phyloP scores from a whole-genome alignment of 2,888 invertebrate species.

The Odontocolon sp. region DNA sequence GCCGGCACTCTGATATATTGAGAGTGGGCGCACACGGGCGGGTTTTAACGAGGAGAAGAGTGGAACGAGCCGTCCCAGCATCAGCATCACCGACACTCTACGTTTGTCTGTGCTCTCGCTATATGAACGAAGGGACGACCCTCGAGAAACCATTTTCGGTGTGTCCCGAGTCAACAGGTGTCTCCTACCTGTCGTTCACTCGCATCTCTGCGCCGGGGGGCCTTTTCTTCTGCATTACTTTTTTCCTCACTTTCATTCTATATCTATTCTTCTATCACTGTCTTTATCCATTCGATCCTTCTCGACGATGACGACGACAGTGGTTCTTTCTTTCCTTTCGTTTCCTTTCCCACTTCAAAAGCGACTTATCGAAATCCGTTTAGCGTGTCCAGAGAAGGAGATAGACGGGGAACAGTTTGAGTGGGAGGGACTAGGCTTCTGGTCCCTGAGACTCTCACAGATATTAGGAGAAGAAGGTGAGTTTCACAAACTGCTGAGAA shows the following conservation, averaged over 20 bases:
- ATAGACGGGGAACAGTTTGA: conserved; percentile 30
- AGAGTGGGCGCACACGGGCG: conserved; percentile 67
- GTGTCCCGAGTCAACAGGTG: conserved; percentile 75
- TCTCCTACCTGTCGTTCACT: conserved; percentile 70
- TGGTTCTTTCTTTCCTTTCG: conserved; percentile 1
- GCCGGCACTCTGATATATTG: conserved; percentile 77
- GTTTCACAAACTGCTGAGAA: too few relatives aligned
- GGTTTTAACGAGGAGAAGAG: conserved; percentile 56
- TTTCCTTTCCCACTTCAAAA: conserved; percentile 15
- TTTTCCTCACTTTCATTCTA: not conserved
- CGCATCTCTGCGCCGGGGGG: conserved; percentile 43
- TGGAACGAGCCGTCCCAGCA: conserved; percentile 27
- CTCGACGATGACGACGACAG: conserved; percentile 20
- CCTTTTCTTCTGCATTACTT: conserved; percentile 7
- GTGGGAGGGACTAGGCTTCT: not conserved
- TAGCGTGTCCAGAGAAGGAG: conserved; percentile 59
- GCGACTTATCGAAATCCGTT: conserved; percentile 72
- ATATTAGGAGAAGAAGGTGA: not conserved
- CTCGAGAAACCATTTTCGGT: conserved; percentile 66
- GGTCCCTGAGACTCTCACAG: not conserved
- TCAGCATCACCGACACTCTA: conserved; percentile 18
- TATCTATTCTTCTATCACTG: conserved; percentile 2
- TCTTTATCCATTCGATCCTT: conserved; percentile 4
- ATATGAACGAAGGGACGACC: conserved; percentile 44
- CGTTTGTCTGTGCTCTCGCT: conserved; percentile 4